Conservation (phyloP, 2,888 invertebrate species). For the Psylliodes chrysocephalus region DNA sequence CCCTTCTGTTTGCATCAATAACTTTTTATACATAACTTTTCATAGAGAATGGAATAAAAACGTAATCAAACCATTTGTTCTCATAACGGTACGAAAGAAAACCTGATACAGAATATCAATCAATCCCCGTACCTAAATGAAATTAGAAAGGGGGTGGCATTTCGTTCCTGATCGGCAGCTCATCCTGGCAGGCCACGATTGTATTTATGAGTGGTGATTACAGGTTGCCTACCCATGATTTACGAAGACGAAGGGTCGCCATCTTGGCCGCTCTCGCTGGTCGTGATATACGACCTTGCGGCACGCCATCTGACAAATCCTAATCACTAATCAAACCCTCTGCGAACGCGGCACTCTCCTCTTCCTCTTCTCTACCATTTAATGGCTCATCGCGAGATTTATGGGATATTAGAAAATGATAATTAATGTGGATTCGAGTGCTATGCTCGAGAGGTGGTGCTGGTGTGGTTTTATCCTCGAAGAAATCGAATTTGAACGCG, state of each 20-base stretch:
- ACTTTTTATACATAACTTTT: too few relatives aligned
- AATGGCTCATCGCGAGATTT: constrained; percentile 38
- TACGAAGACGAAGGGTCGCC: constrained; percentile 52
- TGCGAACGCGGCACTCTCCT: constrained; percentile 5
- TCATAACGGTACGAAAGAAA: neutral
- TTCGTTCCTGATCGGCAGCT: constrained; percentile 42
- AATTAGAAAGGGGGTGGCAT: constrained; percentile 26
- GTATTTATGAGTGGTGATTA: constrained; percentile 57
- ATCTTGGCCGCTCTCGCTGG: constrained; percentile 46
- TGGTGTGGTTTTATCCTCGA: neutral
- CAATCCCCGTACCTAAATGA: constrained; percentile 23
- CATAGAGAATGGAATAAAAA: too few relatives aligned
- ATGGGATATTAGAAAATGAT: constrained; percentile 35
- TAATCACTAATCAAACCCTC: constrained; percentile 52
- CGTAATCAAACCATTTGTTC: neutral
- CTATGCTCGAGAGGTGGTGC: neutral
- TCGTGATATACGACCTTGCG: constrained; percentile 52
- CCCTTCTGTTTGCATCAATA: too few relatives aligned
- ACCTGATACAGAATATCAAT: neutral
- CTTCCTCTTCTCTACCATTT: constrained; percentile 28
- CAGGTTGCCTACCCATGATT: constrained; percentile 54
- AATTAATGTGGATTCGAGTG: constrained; percentile 24
- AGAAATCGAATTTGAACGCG: too few relatives aligned
- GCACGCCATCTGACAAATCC: constrained; percentile 56
- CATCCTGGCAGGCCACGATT: constrained; percentile 34